Conservation (phyloP, 2,113 vertebrate genomes). For the Nycticorax nycticorax region DNA sequence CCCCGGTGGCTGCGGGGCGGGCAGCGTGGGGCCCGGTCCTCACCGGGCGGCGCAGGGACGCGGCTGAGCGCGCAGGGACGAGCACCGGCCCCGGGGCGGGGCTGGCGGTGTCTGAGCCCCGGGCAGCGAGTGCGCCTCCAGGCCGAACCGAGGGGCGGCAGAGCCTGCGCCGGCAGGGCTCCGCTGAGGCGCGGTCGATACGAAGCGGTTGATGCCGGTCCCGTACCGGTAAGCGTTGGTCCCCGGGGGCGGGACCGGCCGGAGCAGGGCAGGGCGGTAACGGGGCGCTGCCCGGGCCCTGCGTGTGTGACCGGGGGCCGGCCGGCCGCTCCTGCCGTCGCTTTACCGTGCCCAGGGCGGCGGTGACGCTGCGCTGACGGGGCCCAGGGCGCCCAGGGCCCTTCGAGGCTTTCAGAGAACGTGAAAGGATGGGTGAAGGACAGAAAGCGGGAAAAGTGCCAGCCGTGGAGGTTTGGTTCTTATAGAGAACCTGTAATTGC, state of each 20-base stretch:
- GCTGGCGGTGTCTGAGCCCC: neutral
- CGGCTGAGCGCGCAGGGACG: too few species aligned
- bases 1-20: too few species aligned
- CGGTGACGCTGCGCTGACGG: too few species aligned
- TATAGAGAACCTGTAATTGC: neutral
- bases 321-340: too few species aligned
- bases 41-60: too few species aligned
- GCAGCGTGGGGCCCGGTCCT: too few species aligned
- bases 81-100: neutral
- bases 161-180: too few species aligned
- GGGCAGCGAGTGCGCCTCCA: neutral
- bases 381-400: too few species aligned
- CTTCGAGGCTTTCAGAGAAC: neutral
- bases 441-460: neutral
- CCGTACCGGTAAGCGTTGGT: rapidly evolving
- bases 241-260: neutral
- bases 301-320: too few species aligned
- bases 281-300: too few species aligned
- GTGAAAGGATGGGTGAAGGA: neutral
- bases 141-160: rapidly evolving
- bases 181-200: too few species aligned
- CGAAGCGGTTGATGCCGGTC: rapidly evolving
- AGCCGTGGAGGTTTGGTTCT: neutral
- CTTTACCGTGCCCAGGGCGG: too few species aligned
- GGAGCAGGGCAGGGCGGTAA: neutral